Base-by-base conservation (phyloP, 2,888 invertebrate genomes). In the Lymantria dispar region DNA sequence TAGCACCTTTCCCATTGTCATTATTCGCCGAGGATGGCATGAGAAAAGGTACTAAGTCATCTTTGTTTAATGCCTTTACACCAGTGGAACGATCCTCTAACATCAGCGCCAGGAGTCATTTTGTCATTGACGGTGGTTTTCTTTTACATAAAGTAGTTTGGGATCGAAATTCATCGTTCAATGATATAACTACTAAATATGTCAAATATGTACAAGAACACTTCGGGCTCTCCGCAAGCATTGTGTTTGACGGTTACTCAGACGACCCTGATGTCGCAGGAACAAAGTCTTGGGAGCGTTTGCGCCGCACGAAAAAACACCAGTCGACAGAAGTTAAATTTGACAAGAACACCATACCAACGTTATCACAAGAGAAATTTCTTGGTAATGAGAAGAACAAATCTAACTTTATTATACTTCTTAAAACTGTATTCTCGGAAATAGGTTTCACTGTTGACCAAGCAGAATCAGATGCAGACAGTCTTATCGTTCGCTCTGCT, bases 41-140 rank as follows among this genome's bases (percentile, higher is more conserved):
- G 54, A 47, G 50, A 33, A 54, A 54, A 54, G 45, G 50, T 43
- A 54, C 47, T 15, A 54, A 54, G 47, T 54, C 54, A 38, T 47
- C 50, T 47, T 47, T 54, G 47, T 54, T 30, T 30, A 30, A 30
- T 30, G 30, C 30, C 46, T 50, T 44, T 12, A 11, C 42, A 41
- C 46, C 43, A 37, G 12, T 54, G 46, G 45, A 48, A 43, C 31
- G 39, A 49, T 43, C 43, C 48, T 46, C 40, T 39, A 33, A 49
- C 29, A 47, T n/a, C 48, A 45, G 15, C 46, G 13, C 22, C 33
- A 45, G 43, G 0, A 48, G 22, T 42, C 42, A 42, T 42, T 22
- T 22, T 22, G 22, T 42, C 8, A 42, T 42, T 29, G 42, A 55
- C 31, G 51, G 51, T 45, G 54, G 54, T 43, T 55, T 42, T 22